These are phyloP conservation scores for Zaprionus kolodkinae DNA, from an alignment of 1,140 invertebrate genomes.

Conservation along the genomic window DNA sequence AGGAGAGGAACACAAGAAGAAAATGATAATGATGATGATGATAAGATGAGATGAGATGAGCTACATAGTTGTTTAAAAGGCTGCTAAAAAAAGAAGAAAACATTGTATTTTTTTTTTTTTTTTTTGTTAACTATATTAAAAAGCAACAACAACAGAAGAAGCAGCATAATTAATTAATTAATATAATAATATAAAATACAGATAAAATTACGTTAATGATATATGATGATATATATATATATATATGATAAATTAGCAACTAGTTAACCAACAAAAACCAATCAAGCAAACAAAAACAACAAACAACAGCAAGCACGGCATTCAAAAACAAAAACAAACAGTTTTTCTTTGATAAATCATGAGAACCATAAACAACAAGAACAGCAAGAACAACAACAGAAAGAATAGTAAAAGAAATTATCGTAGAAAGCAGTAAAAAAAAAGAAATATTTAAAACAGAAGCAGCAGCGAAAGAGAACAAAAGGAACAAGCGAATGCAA, in stretches of 20 bases:
- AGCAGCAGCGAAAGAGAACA: not conserved
- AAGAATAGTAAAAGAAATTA: conserved; percentile 36
- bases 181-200: conserved; percentile 46
- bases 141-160: conserved; percentile 30
- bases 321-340: conserved; percentile 9
- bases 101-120: conserved; percentile 51
- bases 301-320: conserved; percentile 41
- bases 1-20: conserved; percentile 22
- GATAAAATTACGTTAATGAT: conserved; percentile 4
- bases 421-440: conserved; percentile 18
- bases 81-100: conserved; percentile 57
- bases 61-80: conserved; percentile 72
- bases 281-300: conserved; percentile 30
- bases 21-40: not conserved
- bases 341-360: conserved; percentile 47
- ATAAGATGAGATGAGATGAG: conserved; percentile 27
- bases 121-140: conserved; percentile 74
- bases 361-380: conserved; percentile 18
- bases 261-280: conserved; percentile 43
- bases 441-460: not conserved
- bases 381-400: conserved; percentile 9
- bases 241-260: conserved; percentile 64
- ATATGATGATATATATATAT: conserved; percentile 11
- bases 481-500: conserved; percentile 12
- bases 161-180: conserved; percentile 62